Evolutionary conservation across 1,140 invertebrate species (phyloP), one percentile per base, ranked within the genome.

Genomic region (Camponotus vicinus): DNA sequence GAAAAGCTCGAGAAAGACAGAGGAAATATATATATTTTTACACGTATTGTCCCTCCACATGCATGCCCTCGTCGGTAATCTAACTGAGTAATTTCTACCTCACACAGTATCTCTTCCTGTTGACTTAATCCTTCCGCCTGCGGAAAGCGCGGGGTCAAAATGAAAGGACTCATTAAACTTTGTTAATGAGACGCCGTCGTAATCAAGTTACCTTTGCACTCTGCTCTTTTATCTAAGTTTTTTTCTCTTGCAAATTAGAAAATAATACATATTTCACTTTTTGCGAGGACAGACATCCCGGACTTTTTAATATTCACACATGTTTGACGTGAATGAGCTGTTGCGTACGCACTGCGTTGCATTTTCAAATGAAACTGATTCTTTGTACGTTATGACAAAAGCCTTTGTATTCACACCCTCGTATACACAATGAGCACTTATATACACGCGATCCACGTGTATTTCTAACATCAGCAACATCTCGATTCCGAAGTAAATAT

Each of bases 361-460:
- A 70, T 34, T 55, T 80, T 57, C 66, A 70, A 79, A 80, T 70
- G 37, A 80, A 80, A 27, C 37, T 37, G 78, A 70, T 57, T 70
- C 66, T 80, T 80, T 80, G 66, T 64, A 61, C 37, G 55, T 63
- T 67, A 67, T 5, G 42, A 79, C 61, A 79, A 79, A 79, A 79
- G 76, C 76, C 15, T 66, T 79, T 79, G 32, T 52, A 37, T 67
- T 79, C 61, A 27, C 49, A 52, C 49, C 4, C 6, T 52, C 32
- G n/a, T 13, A 13, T 49, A 27, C 32, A 67, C n/a, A 63, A 67
- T 37, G 76, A 79, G 37, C 61, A 32, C 52, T 67, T 52, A 78
- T 52, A 78, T 32, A 52, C 34, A 52, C 49, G 32, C 37, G 76
- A 79, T 52, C n/a, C 61, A 45, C 40, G 0, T 52, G 15, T 52